Base-by-base conservation (phyloP, 2,888 invertebrate genomes). In the Caenorhabditis angaria region DNA sequence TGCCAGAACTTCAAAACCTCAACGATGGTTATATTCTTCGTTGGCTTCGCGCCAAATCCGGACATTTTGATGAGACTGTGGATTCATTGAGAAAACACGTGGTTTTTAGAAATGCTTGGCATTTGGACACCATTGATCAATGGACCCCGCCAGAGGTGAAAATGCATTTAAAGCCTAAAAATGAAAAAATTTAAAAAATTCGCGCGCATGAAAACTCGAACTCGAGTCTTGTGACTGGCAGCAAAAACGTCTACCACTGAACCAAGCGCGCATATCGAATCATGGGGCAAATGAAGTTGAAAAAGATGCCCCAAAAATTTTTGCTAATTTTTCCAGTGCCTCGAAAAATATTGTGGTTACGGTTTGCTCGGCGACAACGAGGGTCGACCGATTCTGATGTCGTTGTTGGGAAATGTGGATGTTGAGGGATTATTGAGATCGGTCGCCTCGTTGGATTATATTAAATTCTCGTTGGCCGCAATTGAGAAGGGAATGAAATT, bases 291-390 rank as follows among this genome's bases (percentile, higher is more conserved):
- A n/a, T n/a, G n/a, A n/a, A n/a, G n/a, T n/a, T n/a, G n/a, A n/a
- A n/a, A n/a, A n/a, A n/a, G n/a, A n/a, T n/a, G n/a, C n/a, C n/a
- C n/a, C n/a, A n/a, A n/a, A 32, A 32, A 32, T 29, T 55, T 27
- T 53, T 50, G 56, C 27, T 55, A 60, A n/a, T 35, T 47, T 27
- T 80, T 85, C 28, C 75, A 86, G 85, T 84, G 86, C 51, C 80
- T 87, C 60, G 86, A 86, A 63, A 87, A 87, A 65, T 87, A 87
- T 70, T 86, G 85, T 56, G 85, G 86, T 58, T 87, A 87, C 71
- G 87, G 87, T 18, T 82, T 84, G 27, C 78, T 87, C 14, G 74
- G 83, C 3, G 87, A 87, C 70, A 84, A 81, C 18, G 85, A 87
- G 8, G 86, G 86, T 20, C 77, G 82, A 41, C 87, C 87, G 10